phyloP scores from a whole-genome alignment of 2,797 vertebrate species.

The Telmatherina bonti region DNA sequence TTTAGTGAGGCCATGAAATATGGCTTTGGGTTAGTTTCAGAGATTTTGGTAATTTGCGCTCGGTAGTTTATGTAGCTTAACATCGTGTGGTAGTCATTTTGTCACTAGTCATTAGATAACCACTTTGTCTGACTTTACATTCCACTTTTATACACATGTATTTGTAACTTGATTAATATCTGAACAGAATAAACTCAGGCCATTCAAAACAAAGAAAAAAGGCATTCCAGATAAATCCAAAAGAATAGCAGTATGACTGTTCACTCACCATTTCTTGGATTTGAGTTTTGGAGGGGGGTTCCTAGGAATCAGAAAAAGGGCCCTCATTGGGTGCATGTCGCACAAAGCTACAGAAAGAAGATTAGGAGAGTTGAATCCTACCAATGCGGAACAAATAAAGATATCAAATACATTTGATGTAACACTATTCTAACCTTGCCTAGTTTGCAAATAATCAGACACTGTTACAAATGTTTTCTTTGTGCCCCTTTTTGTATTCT shows the following conservation, averaged over 20 bases:
- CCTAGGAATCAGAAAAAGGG: slow-evolving; percentile 94
- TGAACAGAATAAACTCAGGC: not conserved
- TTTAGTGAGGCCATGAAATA: not conserved
- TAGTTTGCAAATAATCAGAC: slow-evolving; percentile 55
- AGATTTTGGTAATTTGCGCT: not conserved
- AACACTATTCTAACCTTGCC: slow-evolving; percentile 28
- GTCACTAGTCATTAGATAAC: too few relatives aligned
- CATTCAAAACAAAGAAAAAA: not conserved
- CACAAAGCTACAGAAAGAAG: slow-evolving; percentile 86
- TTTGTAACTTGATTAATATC: not conserved
- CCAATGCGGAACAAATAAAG: slow-evolving; percentile 24
- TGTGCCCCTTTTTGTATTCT: slow-evolving; percentile 36
- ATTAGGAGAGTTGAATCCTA: slow-evolving; percentile 24
- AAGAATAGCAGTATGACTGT: not conserved
- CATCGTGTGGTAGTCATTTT: not conserved
- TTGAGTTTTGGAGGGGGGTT: slow-evolving; percentile 95
- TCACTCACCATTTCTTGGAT: slow-evolving; percentile 94
- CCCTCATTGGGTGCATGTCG: slow-evolving; percentile 97
- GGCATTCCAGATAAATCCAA: not conserved
- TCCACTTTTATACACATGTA: not conserved
- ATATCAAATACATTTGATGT: slow-evolving; percentile 10
- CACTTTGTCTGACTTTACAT: slow-evolving; percentile 1
- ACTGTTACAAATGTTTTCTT: slow-evolving; percentile 32
- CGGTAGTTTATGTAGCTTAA: too few relatives aligned
- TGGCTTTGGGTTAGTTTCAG: not conserved